Conservation (phyloP, 1,140 invertebrate species). For the Melitaea cinxia region DNA sequence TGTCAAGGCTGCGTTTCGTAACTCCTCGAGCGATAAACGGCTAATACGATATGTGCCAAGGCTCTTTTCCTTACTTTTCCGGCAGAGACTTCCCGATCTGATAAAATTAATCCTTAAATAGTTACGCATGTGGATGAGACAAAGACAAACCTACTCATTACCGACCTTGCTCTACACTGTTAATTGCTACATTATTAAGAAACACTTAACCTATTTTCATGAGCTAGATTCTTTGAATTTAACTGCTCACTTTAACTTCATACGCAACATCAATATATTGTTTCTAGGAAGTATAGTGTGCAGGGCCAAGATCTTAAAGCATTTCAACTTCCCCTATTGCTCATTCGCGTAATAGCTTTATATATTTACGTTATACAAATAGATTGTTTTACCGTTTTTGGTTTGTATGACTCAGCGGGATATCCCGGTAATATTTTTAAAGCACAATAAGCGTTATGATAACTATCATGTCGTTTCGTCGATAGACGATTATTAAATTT, state of each 20-base stretch:
- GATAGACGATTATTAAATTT: neutral
- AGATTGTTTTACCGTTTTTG: constrained; percentile 13
- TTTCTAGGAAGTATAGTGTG: constrained; percentile 42
- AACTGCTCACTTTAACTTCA: constrained; percentile 39
- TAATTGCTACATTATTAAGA: constrained; percentile 76
- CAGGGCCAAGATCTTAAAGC: constrained; percentile 31
- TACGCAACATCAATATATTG: constrained; percentile 41
- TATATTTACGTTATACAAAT: constrained; percentile 15
- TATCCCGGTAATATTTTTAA: constrained; percentile 25
- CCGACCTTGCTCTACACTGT: constrained; percentile 65
- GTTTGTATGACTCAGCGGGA: constrained; percentile 26
- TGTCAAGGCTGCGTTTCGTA: constrained; percentile 77
- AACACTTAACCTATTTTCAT: constrained; percentile 74
- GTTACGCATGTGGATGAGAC: constrained; percentile 37
- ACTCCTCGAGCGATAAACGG: constrained; percentile 56
- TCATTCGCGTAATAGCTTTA: constrained; percentile 27
- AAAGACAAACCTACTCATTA: constrained; percentile 52
- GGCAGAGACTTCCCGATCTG: constrained; percentile 56
- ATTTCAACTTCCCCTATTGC: constrained; percentile 35
- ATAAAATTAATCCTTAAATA: constrained; percentile 54
- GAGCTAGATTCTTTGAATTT: constrained; percentile 59
- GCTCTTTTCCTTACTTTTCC: constrained; percentile 56
- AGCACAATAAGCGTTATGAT: neutral
- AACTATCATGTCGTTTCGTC: neutral
- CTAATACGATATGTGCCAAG: constrained; percentile 69